Percentiles rank a stretch among this genome's conserved stretches.
These are phyloP conservation scores for Coptodon rendalli DNA, from an alignment of 2,113 vertebrate species.

Conservation along the genomic window DNA sequence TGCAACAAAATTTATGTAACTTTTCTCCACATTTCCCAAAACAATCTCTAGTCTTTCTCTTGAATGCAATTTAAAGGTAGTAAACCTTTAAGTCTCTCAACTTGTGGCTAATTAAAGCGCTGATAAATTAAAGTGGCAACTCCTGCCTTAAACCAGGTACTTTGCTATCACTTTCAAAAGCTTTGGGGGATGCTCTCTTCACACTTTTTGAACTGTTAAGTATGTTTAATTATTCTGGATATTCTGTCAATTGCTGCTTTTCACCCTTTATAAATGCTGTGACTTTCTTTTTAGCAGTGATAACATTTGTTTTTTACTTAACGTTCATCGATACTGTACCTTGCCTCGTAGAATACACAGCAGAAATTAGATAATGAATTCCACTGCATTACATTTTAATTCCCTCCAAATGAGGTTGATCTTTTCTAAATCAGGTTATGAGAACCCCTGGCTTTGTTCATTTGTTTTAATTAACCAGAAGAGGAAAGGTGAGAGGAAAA, in stretches of 20 bases:
- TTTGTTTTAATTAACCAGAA: slow-evolving; percentile 62
- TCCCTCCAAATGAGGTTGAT: slow-evolving; percentile 50
- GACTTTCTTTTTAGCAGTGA: neutral
- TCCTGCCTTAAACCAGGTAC: neutral
- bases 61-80: neutral
- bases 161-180: neutral
- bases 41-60: neutral
- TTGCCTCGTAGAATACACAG: slow-evolving; percentile 8
- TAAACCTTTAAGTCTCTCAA: neutral
- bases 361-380: slow-evolving; percentile 46
- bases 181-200: neutral
- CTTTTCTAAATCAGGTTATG: slow-evolving; percentile 54
- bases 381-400: slow-evolving; percentile 46
- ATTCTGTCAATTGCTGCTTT: neutral
- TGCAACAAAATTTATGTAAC: neutral
- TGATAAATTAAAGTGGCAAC: slow-evolving; percentile 3
- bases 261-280: neutral
- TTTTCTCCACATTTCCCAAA: neutral
- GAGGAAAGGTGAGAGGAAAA: slow-evolving; percentile 33
- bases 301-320: neutral
- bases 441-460: slow-evolving; percentile 60
- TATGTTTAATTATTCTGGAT: neutral
- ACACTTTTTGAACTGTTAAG: neutral
- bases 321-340: neutral
- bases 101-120: slow-evolving; percentile 2